A percentile compares a stretch with the other conserved stretches of the same genome.
Evolutionary conservation across 2,113 vertebrate genomes (phyloP).

Genomic region (Axis porcinus): DNA sequence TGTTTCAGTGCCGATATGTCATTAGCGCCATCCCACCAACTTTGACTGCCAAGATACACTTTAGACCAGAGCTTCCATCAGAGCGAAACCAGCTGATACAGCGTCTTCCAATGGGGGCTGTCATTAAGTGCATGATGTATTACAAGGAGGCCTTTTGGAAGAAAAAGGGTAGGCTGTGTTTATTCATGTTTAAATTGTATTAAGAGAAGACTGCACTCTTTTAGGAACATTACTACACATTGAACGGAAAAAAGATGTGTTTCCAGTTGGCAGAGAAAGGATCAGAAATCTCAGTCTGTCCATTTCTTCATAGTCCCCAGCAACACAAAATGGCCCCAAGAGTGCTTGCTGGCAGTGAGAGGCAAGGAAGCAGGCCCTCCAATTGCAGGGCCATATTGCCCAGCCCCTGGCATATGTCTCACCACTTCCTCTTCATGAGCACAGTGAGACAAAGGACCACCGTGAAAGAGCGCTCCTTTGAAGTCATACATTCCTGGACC

Average conservation of each 20-base stretch:
- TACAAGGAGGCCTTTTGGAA: slow-evolving; percentile 97
- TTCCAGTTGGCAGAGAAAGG: slow-evolving; percentile 30
- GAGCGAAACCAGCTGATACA: slow-evolving; percentile 94
- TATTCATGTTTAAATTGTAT: background rate
- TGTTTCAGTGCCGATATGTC: slow-evolving; percentile 89
- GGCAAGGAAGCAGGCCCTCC: background rate
- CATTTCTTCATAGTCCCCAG: background rate
- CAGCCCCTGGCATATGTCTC: background rate
- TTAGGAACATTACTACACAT: background rate
- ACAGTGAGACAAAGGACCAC: background rate
- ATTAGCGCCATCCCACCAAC: slow-evolving; percentile 91
- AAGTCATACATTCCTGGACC: background rate
- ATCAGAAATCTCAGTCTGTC: background rate
- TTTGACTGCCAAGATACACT: slow-evolving; percentile 93
- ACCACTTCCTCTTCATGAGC: background rate
- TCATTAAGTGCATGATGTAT: slow-evolving; percentile 99
- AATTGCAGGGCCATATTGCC: background rate
- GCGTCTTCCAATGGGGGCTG: slow-evolving; percentile 93
- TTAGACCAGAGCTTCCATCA: slow-evolving; percentile 89
- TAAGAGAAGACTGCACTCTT: background rate
- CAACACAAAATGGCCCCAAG: background rate
- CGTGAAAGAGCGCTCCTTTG: background rate
- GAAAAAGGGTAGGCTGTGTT: slow-evolving; percentile 85
- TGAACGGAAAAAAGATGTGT: background rate
- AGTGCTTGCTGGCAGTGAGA: background rate